Base-by-base conservation (phyloP, 2,113 vertebrate genomes). In the Malurus elegans region DNA sequence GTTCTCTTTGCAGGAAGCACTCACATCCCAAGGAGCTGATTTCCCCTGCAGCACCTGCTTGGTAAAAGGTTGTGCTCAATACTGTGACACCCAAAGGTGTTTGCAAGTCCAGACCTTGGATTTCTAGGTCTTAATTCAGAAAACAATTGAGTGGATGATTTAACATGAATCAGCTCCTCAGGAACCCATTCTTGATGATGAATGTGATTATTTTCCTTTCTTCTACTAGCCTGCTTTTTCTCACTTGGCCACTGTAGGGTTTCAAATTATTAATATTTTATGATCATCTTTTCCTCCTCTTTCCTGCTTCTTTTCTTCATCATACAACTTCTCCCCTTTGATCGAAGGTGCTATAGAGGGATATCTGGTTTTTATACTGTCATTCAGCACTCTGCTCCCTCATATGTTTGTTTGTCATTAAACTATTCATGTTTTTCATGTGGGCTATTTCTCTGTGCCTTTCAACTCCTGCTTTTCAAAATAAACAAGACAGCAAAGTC, bases 271-370 rank as follows among this genome's bases (percentile, higher is more conserved):
- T 65, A 26, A 8, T 66, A 12, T 48, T 83, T 76, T 74, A 14
- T 54, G 10, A 26, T 38, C 6, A 5, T 38, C 23, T 36, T 10
- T 79, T 95, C 64, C 16, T 75, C 14, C 18, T 73, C 9, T 85
- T 76, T 86, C 57, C 21, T 57, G 13, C 18, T 65, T 56, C 69
- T 64, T 74, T 44, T 26, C 32, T 73, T 75, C 19, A 56, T 29
- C 47, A 26, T 8, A 4, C 18, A 50, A 8, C 14, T 54, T 72
- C 83, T 16, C 78, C 10, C 28, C n/a, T 54, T 44, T 84, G 29
- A 12, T 14, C 0, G 0, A 62, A 45, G 36, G 15, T 83, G 21
- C 36, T 84, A 0, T 26, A 51, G 40, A 67, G 54, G 21, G 7
- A 70, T 93, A 44, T 51, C 32, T 42, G 70, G 21, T 13, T 79